Conservation (phyloP, 2,888 invertebrate species). For the Oscheius sp. region DNA sequence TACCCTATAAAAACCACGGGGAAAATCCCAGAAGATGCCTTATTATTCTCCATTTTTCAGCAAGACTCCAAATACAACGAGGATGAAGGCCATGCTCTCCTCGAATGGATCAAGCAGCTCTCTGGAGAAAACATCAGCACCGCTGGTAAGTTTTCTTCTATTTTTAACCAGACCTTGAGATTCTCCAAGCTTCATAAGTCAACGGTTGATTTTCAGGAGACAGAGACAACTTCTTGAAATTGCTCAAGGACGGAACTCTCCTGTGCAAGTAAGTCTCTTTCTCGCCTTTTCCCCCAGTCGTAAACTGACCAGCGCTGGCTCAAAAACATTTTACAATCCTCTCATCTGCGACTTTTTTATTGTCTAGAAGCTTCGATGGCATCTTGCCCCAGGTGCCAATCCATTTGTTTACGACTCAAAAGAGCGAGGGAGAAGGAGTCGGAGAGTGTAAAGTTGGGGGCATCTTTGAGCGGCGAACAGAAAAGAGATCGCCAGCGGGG, state of each 20-base stretch:
- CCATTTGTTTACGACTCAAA: conserved; percentile 24
- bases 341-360: neutral
- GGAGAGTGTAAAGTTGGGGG: conserved; percentile 19
- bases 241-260: conserved; percentile 88
- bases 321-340: neutral
- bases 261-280: conserved; percentile 83
- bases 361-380: neutral
- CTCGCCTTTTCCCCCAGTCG: no score
- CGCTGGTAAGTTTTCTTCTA: conserved; percentile 75
- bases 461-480: neutral
- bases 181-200: neutral
- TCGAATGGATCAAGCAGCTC: conserved; percentile 91
- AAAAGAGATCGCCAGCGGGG: neutral
- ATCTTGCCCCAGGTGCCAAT: neutral
- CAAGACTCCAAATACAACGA: conserved; percentile 97
- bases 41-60: conserved; percentile 76
- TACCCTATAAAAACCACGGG: no score
- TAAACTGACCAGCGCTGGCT: no score
- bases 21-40: no score
- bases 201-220: conserved; percentile 77
- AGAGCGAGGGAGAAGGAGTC: neutral
- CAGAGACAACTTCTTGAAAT: conserved; percentile 90
- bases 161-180: neutral
- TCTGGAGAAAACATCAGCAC: conserved; percentile 85
- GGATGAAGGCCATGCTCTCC: conserved; percentile 88